Percentiles rank a stretch among this genome's conserved stretches.
phyloP scores from a whole-genome alignment of 1,140 invertebrate species.

The Drosophila ananassae region DNA sequence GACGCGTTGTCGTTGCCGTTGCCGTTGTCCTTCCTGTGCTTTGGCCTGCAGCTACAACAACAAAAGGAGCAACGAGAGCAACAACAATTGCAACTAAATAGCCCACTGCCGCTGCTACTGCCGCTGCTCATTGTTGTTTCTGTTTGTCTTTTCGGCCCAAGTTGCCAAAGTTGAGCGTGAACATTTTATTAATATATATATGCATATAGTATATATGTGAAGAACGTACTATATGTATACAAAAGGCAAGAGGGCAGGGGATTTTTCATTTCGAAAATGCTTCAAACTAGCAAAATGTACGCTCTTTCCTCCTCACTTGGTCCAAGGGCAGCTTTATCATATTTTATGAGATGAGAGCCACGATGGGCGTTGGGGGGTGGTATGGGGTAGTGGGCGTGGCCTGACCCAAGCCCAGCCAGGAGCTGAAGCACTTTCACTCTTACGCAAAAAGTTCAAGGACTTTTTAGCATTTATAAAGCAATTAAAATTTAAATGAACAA shows the following conservation, averaged over 20 bases:
- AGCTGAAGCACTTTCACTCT: conserved; percentile 59
- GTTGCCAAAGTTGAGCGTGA: conserved; percentile 69
- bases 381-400: neutral
- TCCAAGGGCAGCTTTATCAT: conserved; percentile 70
- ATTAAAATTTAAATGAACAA: conserved; percentile 84
- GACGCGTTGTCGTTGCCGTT: conserved; percentile 22
- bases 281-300: conserved; percentile 71
- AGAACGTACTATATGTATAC: neutral
- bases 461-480: conserved; percentile 84
- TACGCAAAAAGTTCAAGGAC: conserved; percentile 81
- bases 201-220: neutral
- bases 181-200: conserved; percentile 79
- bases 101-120: conserved; percentile 49
- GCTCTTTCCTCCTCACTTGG: conserved; percentile 28
- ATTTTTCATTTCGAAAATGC: conserved; percentile 63
- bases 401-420: conserved; percentile 9
- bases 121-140: conserved; percentile 49
- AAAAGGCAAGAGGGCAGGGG: neutral
- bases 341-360: conserved; percentile 41
- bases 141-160: conserved; percentile 67
- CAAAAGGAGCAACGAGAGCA: conserved; percentile 19
- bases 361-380: conserved; percentile 4
- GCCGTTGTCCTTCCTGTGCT: conserved; percentile 63
- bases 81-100: conserved; percentile 74
- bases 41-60: conserved; percentile 44